Evolutionary conservation across 2,888 invertebrate genomes (phyloP).

Genomic region (Catocala nupta): DNA sequence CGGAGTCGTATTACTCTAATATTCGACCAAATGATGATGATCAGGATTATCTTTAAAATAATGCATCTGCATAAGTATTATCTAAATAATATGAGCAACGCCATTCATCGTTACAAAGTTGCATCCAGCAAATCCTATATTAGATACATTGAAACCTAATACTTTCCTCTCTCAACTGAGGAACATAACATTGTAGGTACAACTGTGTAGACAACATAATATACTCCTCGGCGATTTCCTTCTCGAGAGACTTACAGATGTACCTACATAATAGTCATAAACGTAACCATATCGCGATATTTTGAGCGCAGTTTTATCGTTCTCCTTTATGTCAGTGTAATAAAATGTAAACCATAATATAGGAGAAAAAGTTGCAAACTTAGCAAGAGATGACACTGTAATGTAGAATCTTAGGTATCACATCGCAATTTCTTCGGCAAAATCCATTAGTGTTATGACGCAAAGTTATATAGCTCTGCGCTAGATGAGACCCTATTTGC

Average conservation of each 20-base stretch:
- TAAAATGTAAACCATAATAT: constrained; percentile 58
- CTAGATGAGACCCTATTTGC: constrained; percentile 44
- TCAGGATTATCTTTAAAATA: too few relatives aligned
- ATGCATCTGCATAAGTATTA: too few relatives aligned
- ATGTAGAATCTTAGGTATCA: constrained; percentile 61
- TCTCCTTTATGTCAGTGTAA: constrained; percentile 59
- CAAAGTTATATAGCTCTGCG: constrained; percentile 30
- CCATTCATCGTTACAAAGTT: too few relatives aligned
- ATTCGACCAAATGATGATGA: too few relatives aligned
- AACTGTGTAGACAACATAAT: too few relatives aligned
- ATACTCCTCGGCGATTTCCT: neutral
- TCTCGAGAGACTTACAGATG: constrained; percentile 27
- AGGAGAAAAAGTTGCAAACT: constrained; percentile 62
- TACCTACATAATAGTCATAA: constrained; percentile 40
- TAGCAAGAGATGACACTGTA: constrained; percentile 54
- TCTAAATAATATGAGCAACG: too few relatives aligned
- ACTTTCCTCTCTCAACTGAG: too few relatives aligned
- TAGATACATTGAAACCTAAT: too few relatives aligned
- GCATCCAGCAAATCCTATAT: too few relatives aligned
- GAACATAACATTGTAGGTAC: too few relatives aligned
- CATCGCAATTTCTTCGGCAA: constrained; percentile 64
- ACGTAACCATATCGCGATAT: constrained; percentile 54
- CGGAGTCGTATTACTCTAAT: too few relatives aligned
- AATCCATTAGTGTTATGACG: constrained; percentile 76
- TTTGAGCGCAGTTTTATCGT: constrained; percentile 60